Percentiles rank a stretch among this genome's conserved stretches.
Conservation (phyloP, 2,888 invertebrate species). For the Scaptomyza tumidula region DNA sequence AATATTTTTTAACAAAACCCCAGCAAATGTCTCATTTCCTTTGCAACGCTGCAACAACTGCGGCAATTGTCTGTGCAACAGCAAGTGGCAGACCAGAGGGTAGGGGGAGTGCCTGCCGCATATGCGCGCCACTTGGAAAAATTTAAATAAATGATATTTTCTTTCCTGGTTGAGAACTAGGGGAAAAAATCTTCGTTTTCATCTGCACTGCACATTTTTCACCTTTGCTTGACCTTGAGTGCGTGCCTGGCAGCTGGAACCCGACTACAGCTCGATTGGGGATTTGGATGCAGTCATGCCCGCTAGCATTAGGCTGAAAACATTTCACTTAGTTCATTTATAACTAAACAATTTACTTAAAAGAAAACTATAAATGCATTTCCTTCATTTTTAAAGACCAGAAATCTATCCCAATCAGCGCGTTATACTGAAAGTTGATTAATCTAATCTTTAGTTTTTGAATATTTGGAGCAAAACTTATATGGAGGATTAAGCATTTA, state of each 20-base stretch:
- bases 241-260: conserved; percentile 60
- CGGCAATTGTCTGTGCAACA: conserved; percentile 64
- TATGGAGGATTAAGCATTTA: neutral
- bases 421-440: conserved; percentile 1
- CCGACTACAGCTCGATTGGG: conserved; percentile 7
- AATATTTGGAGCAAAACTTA: no score
- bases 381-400: conserved; percentile 11
- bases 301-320: conserved; percentile 51
- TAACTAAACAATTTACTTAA: conserved; percentile 27
- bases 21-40: conserved; percentile 78
- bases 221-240: conserved; percentile 77
- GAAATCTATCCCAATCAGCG: conserved; percentile 43
- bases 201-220: conserved; percentile 74
- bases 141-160: conserved; percentile 68
- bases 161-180: conserved; percentile 28
- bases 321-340: conserved; percentile 64
- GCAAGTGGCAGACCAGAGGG: conserved; percentile 32
- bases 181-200: conserved; percentile 29
- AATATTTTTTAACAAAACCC: conserved; percentile 64
- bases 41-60: conserved; percentile 49
- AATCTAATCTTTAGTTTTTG: no score
- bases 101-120: conserved; percentile 9
- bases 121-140: conserved; percentile 48
- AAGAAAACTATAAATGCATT: conserved; percentile 5
- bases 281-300: conserved; percentile 39